Percentiles rank a stretch among this genome's conserved stretches.
Conservation (phyloP, 2,113 vertebrate species). For the Serilophus lunatus region DNA sequence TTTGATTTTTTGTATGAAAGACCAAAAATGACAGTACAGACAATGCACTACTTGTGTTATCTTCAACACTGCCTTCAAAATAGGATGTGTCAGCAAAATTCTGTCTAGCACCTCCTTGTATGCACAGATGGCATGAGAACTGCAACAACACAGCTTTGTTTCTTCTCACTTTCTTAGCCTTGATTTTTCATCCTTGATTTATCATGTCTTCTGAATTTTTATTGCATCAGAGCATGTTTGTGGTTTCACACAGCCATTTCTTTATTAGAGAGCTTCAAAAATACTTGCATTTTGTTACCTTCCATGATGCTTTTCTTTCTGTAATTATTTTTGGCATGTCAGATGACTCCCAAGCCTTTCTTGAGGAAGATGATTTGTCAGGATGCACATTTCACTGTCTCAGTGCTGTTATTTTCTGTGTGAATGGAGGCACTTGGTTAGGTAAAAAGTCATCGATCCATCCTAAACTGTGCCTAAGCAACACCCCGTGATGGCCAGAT, state of each 20-base stretch:
- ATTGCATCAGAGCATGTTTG: not conserved
- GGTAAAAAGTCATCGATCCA: not conserved
- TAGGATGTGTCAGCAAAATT: not conserved
- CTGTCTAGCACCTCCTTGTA: slow-evolving; percentile 7
- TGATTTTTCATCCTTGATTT: not conserved
- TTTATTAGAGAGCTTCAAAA: not conserved
- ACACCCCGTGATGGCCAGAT: not conserved
- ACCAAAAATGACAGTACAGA: not conserved
- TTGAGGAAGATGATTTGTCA: not conserved
- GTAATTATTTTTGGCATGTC: not conserved
- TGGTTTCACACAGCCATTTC: not conserved
- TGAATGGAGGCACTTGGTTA: not conserved
- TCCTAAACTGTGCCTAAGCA: not conserved
- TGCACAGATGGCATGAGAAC: slow-evolving; percentile 26
- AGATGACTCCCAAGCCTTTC: not conserved
- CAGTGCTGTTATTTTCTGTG: not conserved
- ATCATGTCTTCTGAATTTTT: not conserved
- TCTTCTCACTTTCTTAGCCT: not conserved
- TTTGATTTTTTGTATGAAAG: not conserved
- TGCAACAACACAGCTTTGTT: not conserved
- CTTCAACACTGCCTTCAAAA: not conserved
- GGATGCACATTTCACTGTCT: not conserved
- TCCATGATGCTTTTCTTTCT: not conserved
- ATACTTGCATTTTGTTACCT: not conserved
- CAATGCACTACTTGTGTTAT: not conserved